Percentiles rank a stretch among this genome's conserved stretches.
Conservation (phyloP, 2,113 vertebrate genomes). For the Henicopernis longicauda region DNA sequence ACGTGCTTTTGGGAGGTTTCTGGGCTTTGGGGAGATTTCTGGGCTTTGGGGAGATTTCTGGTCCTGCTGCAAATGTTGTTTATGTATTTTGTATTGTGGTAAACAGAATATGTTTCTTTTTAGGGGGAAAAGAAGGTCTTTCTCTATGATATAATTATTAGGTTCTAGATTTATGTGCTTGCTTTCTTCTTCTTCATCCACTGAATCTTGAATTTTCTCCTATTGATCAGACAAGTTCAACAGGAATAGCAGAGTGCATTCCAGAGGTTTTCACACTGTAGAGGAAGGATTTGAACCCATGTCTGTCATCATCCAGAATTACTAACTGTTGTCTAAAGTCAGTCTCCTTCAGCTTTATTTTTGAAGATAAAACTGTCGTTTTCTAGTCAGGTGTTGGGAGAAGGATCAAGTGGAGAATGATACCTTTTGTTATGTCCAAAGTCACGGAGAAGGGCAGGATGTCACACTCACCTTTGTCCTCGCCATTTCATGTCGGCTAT, state of each 20-base stretch:
- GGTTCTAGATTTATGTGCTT: not conserved
- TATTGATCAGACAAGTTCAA: not conserved
- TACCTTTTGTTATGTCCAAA: not conserved
- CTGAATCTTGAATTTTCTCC: not conserved
- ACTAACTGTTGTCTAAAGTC: not conserved
- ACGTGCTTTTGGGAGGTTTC: not conserved
- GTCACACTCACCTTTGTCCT: not conserved
- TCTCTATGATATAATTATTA: not conserved
- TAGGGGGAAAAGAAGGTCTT: not conserved
- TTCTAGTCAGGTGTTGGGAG: not conserved
- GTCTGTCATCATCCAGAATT: not conserved
- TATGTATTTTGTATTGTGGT: not conserved
- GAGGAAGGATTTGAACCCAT: not conserved
- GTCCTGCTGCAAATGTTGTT: not conserved
- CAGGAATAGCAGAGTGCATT: not conserved
- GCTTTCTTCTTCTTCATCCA: not conserved
- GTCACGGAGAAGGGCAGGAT: not conserved
- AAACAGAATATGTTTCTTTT: not conserved
- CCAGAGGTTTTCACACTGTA: not conserved
- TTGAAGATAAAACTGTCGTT: not conserved
- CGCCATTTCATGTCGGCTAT: rapidly evolving
- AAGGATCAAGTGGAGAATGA: not conserved
- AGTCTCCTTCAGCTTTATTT: not conserved
- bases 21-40: not conserved
- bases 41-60: not conserved